phyloP scores from a whole-genome alignment of 37 sponge, comb jelly and placozoan genomes.

The Bolinopsis microptera region DNA sequence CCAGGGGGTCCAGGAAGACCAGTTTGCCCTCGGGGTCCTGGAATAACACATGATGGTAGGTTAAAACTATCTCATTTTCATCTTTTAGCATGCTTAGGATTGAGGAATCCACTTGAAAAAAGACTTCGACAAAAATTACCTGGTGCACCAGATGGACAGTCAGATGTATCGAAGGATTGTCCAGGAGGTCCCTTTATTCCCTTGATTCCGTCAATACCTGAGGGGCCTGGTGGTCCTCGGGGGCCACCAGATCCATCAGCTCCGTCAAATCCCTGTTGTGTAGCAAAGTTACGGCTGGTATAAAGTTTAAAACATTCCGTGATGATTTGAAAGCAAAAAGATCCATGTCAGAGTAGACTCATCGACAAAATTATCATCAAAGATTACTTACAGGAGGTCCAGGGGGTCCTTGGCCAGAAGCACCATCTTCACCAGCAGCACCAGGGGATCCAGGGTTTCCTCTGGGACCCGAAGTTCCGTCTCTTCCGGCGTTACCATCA shows the following conservation, averaged over 20 bases:
- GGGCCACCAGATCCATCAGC: not conserved
- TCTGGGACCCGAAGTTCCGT: constrained; percentile 63
- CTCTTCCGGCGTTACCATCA: constrained; percentile 67
- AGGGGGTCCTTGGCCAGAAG: constrained; percentile 60
- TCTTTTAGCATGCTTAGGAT: not conserved
- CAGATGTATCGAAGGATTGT: not conserved
- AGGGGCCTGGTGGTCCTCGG: not conserved
- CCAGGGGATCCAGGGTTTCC: constrained; percentile 46
- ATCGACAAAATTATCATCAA: too few species aligned
- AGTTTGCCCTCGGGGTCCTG: not conserved
- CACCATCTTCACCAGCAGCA: constrained; percentile 67
- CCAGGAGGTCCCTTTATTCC: constrained; percentile 70
- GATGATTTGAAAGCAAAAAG: too few species aligned
- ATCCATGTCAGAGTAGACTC: too few species aligned
- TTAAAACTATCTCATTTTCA: too few species aligned
- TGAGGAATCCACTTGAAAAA: too few species aligned
- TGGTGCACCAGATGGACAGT: not conserved
- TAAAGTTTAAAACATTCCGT: too few species aligned
- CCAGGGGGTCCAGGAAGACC: not conserved
- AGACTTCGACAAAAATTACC: too few species aligned
- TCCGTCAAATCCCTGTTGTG: not conserved
- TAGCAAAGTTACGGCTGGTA: too few species aligned
- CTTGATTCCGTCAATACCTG: constrained; percentile 66
- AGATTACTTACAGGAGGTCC: constrained; percentile 25
- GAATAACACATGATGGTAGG: not conserved